Conservation (phyloP, 2,797 vertebrate genomes). For the Micromesistius poutassou region DNA sequence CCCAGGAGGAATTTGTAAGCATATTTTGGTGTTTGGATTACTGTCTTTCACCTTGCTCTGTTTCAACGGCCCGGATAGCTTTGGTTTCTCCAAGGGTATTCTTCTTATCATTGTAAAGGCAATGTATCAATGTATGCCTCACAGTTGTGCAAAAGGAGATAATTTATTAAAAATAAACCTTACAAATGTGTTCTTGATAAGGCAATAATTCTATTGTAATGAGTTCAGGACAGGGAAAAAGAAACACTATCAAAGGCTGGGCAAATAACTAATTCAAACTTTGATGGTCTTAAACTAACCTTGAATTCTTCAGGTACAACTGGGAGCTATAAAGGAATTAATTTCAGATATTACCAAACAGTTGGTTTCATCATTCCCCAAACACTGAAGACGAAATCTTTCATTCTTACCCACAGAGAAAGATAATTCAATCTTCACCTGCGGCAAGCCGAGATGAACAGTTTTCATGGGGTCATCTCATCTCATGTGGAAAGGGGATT, state of each 20-base stretch:
- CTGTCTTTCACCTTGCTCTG: constrained; percentile 27
- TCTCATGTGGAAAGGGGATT: constrained; percentile 45
- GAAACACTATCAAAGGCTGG: constrained; percentile 50
- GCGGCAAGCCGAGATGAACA: constrained; percentile 50
- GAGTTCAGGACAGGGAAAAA: constrained; percentile 47
- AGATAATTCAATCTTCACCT: constrained; percentile 69
- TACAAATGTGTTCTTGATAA: constrained; percentile 49
- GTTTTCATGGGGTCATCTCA: constrained; percentile 50
- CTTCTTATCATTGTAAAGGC: constrained; percentile 6
- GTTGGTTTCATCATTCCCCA: constrained; percentile 53
- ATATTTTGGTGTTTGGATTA: constrained; percentile 33
- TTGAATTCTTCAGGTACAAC: constrained; percentile 68
- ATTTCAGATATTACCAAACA: constrained; percentile 73
- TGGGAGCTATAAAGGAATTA: constrained; percentile 63
- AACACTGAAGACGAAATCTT: constrained; percentile 55
- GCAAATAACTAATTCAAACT: constrained; percentile 54
- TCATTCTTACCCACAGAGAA: constrained; percentile 55
- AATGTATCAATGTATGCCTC: constrained; percentile 5
- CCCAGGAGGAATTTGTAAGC: constrained; percentile 36
- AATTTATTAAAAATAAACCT: constrained; percentile 45
- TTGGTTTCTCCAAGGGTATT: constrained; percentile 29
- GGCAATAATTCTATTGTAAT: constrained; percentile 23
- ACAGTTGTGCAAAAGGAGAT: constrained; percentile 23
- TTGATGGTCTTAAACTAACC: constrained; percentile 59
- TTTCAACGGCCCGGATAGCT: constrained; percentile 23